Base-by-base conservation (phyloP, 1,140 invertebrate species). In the Epicauta chinensis region DNA sequence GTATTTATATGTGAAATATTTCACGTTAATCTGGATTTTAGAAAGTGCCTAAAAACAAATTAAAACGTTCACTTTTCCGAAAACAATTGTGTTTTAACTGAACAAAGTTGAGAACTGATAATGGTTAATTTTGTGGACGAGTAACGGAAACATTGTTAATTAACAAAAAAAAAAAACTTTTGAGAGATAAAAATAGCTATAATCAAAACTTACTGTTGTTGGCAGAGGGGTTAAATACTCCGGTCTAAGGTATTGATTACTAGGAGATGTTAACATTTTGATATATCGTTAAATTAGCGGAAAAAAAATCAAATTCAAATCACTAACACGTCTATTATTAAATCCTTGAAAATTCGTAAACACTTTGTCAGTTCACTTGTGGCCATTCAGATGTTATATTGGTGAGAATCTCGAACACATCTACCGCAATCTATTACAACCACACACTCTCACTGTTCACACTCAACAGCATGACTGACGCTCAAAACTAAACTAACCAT, bases 211-310 rank as follows among this genome's bases (percentile, higher is more conserved):
- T 80, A 93, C 89, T 79, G 89, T 90, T 38, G 88, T 91, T 51
- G 90, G 88, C 57, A 91, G 74, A 59, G 91, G 88, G 63, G 89
- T 87, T 68, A 93, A 78, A 72, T 93, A 93, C 76, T 93, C 91
- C 79, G 91, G 90, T 74, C 88, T 80, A 67, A 93, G 78, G 74
- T 93, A 93, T 77, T 93, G 91, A 75, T 89, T 90, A 50, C 63
- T 63, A 3, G 60, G 45, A 58, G 79, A 86, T 66, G 87, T 89
- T 78, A 91, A 80, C 87, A 90, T 90, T 62, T 75, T 79, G 41
- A 31, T 37, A 17, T 35, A 34, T 34, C 7, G 23, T 23, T 7
- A 34, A 34, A 9, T 34, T n/a, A 4, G 10, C 29, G 29, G 10
- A 5, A 42, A 44, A 11, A 44, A 35, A 13, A 44, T 34, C 14